Evolutionary conservation across 2,888 invertebrate species (phyloP).

Genomic region (Drosophila leonis): DNA sequence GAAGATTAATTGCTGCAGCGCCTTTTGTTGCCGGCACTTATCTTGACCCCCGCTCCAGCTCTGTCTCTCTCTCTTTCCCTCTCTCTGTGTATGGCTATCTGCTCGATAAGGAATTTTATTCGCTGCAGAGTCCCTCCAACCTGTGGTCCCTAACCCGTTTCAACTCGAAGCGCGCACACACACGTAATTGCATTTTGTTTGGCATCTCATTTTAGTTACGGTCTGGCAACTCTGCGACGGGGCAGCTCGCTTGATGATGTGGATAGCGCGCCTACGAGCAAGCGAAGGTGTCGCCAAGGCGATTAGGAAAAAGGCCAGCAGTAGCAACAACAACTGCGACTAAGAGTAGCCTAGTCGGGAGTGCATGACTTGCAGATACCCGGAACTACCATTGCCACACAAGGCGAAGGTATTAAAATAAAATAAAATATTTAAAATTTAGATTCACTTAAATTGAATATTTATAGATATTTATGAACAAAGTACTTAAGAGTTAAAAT

Average conservation of each 20-base stretch:
- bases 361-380: background rate
- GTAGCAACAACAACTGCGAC: constrained; percentile 24
- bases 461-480: background rate
- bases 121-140: constrained; percentile 39
- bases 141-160: constrained; percentile 27
- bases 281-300: constrained; percentile 73
- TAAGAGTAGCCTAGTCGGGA: background rate
- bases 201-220: constrained; percentile 82
- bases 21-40: constrained; percentile 76
- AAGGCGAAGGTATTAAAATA: background rate
- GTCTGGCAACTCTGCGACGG: constrained; percentile 59
- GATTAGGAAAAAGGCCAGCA: constrained; percentile 60
- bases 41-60: constrained; percentile 37
- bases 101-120: constrained; percentile 77
- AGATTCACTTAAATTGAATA: background rate
- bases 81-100: constrained; percentile 17
- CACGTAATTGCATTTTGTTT: constrained; percentile 80
- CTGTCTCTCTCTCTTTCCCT: background rate
- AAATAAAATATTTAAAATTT: background rate
- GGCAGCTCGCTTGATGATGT: constrained; percentile 58
- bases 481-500: no score
- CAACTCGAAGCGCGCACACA: constrained; percentile 42
- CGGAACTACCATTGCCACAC: no score
- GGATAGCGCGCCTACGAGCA: constrained; percentile 73
- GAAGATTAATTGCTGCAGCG: constrained; percentile 79